These are phyloP conservation scores for Oncorhynchus keta DNA, from an alignment of 2,113 vertebrate species.

Conservation along the genomic window DNA sequence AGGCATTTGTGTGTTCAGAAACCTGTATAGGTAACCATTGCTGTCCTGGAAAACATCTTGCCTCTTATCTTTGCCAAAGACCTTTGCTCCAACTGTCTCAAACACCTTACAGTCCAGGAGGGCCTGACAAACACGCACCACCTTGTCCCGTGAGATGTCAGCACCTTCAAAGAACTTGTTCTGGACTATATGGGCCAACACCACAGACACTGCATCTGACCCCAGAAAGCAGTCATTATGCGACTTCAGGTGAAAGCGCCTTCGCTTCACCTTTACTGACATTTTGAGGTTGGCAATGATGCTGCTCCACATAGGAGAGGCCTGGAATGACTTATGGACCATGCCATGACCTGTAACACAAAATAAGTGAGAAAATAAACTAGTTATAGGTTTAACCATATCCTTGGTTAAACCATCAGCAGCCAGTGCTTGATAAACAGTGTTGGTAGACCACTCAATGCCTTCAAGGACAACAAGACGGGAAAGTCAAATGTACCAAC, in stretches of 20 bases:
- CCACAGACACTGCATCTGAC: slow-evolving; percentile 86
- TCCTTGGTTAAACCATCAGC: background rate
- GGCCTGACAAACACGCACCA: slow-evolving; percentile 85
- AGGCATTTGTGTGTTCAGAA: slow-evolving; percentile 66
- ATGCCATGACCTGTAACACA: slow-evolving; percentile 73
- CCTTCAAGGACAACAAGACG: too few species aligned
- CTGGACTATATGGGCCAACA: slow-evolving; percentile 78
- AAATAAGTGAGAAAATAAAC: background rate
- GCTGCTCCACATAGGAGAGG: slow-evolving; percentile 83
- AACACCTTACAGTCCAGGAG: slow-evolving; percentile 90
- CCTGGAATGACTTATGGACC: slow-evolving; percentile 79
- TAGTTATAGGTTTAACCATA: too few species aligned
- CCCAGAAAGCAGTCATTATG: slow-evolving; percentile 90
- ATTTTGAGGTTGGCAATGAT: slow-evolving; percentile 84
- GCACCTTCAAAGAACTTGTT: slow-evolving; percentile 79
- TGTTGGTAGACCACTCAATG: too few species aligned
- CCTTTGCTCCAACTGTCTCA: slow-evolving; percentile 80
- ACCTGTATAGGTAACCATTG: slow-evolving; percentile 87
- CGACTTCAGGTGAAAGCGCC: slow-evolving; percentile 82
- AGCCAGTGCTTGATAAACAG: background rate
- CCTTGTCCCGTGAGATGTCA: slow-evolving; percentile 79
- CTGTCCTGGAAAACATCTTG: slow-evolving; percentile 84
- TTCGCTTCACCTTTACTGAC: slow-evolving; percentile 86
- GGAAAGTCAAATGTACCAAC: too few species aligned
- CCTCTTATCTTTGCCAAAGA: slow-evolving; percentile 85